Evolutionary conservation across 2,888 invertebrate genomes (phyloP).

Genomic region (Pheosia gnoma): DNA sequence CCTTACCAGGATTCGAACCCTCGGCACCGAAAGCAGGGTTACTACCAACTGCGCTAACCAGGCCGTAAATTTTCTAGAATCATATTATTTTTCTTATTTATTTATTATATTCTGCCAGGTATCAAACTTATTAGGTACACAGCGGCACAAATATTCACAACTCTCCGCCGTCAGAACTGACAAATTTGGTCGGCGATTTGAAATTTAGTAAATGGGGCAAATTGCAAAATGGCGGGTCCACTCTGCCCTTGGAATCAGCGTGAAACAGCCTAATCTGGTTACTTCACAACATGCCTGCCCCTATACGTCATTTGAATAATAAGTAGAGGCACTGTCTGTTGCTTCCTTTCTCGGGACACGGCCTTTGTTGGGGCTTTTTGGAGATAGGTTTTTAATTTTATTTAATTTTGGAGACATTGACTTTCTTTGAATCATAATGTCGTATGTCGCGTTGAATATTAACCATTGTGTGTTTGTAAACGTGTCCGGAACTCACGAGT

Average conservation of each 20-base stretch:
- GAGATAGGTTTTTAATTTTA: too few relatives aligned
- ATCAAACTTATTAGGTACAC: background rate
- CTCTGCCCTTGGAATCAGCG: constrained; percentile 35
- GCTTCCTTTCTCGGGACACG: background rate
- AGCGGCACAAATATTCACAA: background rate
- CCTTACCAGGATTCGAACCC: too few relatives aligned
- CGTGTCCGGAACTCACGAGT: too few relatives aligned
- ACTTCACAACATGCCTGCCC: constrained; percentile 23
- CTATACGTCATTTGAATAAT: constrained; percentile 19
- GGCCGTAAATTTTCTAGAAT: too few relatives aligned
- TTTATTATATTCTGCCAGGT: background rate
- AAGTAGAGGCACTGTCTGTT: constrained; percentile 5
- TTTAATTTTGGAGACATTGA: too few relatives aligned
- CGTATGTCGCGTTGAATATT: too few relatives aligned
- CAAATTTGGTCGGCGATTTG: constrained; percentile 26
- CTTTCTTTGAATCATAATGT: too few relatives aligned
- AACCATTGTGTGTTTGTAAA: too few relatives aligned
- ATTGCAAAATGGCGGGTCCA: constrained; percentile 33
- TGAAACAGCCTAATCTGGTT: constrained; percentile 34
- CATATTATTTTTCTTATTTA: too few relatives aligned
- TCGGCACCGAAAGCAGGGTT: too few relatives aligned
- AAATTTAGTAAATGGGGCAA: constrained; percentile 13
- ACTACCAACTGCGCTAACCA: too few relatives aligned
- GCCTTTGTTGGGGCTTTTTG: background rate
- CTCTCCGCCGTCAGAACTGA: background rate